phyloP scores from a whole-genome alignment of 2,888 invertebrate genomes.

The Amiota mariae region DNA sequence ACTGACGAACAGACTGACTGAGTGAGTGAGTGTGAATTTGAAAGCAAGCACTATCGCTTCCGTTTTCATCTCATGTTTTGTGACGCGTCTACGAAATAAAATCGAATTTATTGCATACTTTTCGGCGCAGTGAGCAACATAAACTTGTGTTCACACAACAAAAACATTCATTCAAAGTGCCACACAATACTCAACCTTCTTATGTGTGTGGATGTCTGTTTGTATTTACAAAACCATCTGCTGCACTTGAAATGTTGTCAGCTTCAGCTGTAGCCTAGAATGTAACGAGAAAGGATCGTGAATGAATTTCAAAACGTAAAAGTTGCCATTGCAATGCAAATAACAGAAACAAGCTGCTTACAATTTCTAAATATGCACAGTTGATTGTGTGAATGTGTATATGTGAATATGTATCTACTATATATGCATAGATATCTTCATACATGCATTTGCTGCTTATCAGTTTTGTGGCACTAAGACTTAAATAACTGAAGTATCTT shows the following conservation, averaged over 20 bases:
- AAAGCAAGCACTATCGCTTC: too few species aligned
- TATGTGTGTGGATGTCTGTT: neutral
- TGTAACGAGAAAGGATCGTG: neutral
- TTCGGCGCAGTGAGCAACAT: neutral
- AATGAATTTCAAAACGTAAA: neutral
- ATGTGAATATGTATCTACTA: too few species aligned
- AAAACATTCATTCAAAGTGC: conserved; percentile 2
- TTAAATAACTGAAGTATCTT: too few species aligned
- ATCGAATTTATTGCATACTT: conserved; percentile 2
- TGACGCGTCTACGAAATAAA: conserved; percentile 8
- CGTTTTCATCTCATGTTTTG: neutral
- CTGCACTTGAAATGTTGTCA: neutral
- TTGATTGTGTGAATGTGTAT: too few species aligned
- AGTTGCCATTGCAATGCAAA: neutral
- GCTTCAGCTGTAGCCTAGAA: conserved; percentile 6
- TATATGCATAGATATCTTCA: too few species aligned
- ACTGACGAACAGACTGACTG: neutral
- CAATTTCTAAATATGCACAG: too few species aligned
- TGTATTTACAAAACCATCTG: neutral
- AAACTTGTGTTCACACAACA: neutral
- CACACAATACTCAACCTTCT: neutral
- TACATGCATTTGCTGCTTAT: too few species aligned
- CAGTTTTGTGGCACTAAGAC: too few species aligned
- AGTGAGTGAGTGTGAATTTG: neutral
- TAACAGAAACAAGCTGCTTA: too few species aligned